phyloP scores from a whole-genome alignment of 2,888 invertebrate species.

The Cinara cedri region DNA sequence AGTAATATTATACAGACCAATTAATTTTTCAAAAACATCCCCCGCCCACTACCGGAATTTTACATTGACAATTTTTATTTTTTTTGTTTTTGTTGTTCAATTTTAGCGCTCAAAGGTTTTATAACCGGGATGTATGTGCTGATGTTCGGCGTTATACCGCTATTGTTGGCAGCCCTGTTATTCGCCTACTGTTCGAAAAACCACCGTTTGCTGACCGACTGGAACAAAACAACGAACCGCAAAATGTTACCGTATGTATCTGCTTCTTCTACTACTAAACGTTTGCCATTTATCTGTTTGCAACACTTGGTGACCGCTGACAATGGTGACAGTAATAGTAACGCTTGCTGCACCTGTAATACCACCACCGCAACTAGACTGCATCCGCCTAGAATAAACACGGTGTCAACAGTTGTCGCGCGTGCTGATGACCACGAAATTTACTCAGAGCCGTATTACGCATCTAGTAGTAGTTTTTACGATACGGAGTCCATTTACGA shows the following conservation, averaged over 20 bases:
- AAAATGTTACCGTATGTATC: slow-evolving; percentile 53
- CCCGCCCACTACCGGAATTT: no score
- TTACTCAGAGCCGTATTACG: slow-evolving; percentile 11
- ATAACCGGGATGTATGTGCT: slow-evolving; percentile 46
- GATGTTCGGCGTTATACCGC: slow-evolving; percentile 42
- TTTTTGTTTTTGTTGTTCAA: slow-evolving; percentile 20
- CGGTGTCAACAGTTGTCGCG: slow-evolving; percentile 29
- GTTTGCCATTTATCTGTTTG: slow-evolving; percentile 25
- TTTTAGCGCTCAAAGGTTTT: slow-evolving; percentile 35
- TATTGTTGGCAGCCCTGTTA: slow-evolving; percentile 35
- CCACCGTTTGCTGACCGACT: slow-evolving; percentile 3
- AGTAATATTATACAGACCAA: no score
- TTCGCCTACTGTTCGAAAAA: slow-evolving; percentile 49
- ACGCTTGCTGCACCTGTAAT: slow-evolving; percentile 60
- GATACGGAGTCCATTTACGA: slow-evolving; percentile 33
- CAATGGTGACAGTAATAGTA: slow-evolving; percentile 61
- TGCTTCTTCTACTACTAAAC: slow-evolving; percentile 24
- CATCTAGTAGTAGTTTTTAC: slow-evolving; percentile 7
- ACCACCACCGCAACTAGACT: slow-evolving; percentile 29
- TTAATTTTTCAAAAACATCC: no score
- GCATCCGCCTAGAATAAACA: slow-evolving; percentile 28
- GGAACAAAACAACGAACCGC: slow-evolving; percentile 39
- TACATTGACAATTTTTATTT: slow-evolving; percentile 7
- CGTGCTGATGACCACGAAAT: neutral
- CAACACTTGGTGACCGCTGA: slow-evolving; percentile 40